Evolutionary conservation across 2,113 vertebrate genomes (phyloP).

Genomic region (Phrynosoma blainvillii): DNA sequence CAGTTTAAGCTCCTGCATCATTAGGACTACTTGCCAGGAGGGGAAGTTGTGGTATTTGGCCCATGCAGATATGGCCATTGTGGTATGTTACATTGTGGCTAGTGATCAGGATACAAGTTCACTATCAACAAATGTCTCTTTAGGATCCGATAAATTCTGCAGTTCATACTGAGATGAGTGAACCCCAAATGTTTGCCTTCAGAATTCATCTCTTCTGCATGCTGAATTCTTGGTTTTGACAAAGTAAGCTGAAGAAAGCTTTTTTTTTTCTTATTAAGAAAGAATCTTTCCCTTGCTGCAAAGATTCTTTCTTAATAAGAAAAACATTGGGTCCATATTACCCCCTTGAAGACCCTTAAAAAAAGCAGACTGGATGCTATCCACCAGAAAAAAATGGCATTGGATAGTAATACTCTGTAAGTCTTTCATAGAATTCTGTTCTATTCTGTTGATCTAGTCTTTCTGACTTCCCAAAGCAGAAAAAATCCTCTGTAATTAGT

Average conservation of each 20-base stretch:
- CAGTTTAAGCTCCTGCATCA: no score
- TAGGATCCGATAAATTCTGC: background rate
- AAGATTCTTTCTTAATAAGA: background rate
- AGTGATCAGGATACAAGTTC: background rate
- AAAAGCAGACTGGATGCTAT: conserved; percentile 22
- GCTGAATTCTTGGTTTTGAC: background rate
- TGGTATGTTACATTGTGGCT: background rate
- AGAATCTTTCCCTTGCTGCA: accelerated
- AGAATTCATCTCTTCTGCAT: background rate
- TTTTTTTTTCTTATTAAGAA: no score
- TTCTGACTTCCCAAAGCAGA: conserved; percentile 3
- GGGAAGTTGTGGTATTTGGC: no score
- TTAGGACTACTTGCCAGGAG: no score
- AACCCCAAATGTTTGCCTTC: background rate
- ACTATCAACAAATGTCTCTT: background rate
- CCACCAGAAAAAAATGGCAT: conserved; percentile 15
- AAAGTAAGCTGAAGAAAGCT: background rate
- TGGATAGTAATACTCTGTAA: conserved; percentile 11
- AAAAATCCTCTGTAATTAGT: conserved; percentile 23
- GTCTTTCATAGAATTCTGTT: conserved; percentile 23
- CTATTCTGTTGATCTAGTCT: background rate
- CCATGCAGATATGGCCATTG: no score
- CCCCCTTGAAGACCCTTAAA: background rate
- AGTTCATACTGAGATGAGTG: background rate
- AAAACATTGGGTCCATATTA: background rate